Conservation (phyloP, 2,888 invertebrate species). For the Cephus runcator region DNA sequence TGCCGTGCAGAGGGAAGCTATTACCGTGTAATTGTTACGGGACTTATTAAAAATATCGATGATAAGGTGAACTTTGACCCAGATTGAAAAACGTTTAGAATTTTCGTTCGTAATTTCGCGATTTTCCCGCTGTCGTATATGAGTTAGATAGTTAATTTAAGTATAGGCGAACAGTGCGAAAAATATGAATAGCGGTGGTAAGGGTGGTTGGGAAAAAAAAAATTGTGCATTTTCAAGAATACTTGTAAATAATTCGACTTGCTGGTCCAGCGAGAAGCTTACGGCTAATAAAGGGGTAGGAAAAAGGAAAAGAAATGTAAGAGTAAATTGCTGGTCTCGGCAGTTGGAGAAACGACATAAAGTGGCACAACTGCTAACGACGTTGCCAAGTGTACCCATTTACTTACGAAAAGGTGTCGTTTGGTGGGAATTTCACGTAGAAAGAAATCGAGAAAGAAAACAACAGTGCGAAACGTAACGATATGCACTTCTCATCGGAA, state of each 20-base stretch:
- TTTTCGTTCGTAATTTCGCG: not conserved
- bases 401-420: not conserved
- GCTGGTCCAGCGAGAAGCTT: not conserved
- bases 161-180: too few relatives aligned
- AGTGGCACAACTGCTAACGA: not conserved
- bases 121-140: not conserved
- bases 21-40: not conserved
- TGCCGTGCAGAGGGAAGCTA: not conserved
- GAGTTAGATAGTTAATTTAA: not conserved
- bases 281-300: not conserved
- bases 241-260: not conserved
- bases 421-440: not conserved
- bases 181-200: not conserved
- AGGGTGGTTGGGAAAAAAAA: not conserved
- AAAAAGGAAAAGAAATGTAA: not conserved
- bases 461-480: not conserved
- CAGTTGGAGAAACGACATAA: not conserved
- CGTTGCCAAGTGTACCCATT: not conserved
- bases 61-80: not conserved
- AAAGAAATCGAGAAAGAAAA: not conserved
- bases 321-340: not conserved
- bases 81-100: not conserved
- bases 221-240: not conserved
- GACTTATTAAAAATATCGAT: not conserved
- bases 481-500: not conserved